A percentile compares a stretch with the other conserved stretches of the same genome.
Conservation (phyloP, 2,888 invertebrate genomes). For the Cantharis rustica region DNA sequence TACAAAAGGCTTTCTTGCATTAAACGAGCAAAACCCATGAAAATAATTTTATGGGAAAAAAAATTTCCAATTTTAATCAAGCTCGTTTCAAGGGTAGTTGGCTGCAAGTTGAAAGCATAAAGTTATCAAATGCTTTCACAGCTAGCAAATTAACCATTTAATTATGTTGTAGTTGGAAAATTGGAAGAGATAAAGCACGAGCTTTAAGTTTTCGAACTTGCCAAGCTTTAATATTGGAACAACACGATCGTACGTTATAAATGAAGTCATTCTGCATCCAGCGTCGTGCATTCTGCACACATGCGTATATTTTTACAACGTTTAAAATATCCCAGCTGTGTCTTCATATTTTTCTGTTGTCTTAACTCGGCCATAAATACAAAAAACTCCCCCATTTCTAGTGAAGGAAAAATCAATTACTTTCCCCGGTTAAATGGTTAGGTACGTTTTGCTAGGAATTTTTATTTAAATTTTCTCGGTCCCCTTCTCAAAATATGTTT, state of each 20-base stretch:
- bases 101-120: constrained; percentile 12
- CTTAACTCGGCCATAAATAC: constrained; percentile 48
- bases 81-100: constrained; percentile 16
- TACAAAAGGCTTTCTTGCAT: neutral
- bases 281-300: constrained; percentile 31
- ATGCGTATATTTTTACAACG: constrained; percentile 46
- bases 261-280: constrained; percentile 30
- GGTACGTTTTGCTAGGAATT: constrained; percentile 16
- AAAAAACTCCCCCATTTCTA: constrained; percentile 32
- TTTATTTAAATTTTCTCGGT: constrained; percentile 30
- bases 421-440: constrained; percentile 18
- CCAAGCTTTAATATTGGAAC: constrained; percentile 15
- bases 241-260: constrained; percentile 21
- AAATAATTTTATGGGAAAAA: constrained; percentile 1
- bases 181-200: constrained; percentile 33
- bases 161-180: constrained; percentile 33
- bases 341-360: constrained; percentile 42
- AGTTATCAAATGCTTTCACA: constrained; percentile 25
- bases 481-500: constrained; percentile 40
- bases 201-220: constrained; percentile 20
- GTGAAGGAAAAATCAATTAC: constrained; percentile 37
- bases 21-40: neutral
- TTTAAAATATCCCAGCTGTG: constrained; percentile 46
- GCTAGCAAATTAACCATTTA: constrained; percentile 33
- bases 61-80: constrained; percentile 20